phyloP scores from a whole-genome alignment of 2,888 invertebrate species.

The Meta bourneti region DNA sequence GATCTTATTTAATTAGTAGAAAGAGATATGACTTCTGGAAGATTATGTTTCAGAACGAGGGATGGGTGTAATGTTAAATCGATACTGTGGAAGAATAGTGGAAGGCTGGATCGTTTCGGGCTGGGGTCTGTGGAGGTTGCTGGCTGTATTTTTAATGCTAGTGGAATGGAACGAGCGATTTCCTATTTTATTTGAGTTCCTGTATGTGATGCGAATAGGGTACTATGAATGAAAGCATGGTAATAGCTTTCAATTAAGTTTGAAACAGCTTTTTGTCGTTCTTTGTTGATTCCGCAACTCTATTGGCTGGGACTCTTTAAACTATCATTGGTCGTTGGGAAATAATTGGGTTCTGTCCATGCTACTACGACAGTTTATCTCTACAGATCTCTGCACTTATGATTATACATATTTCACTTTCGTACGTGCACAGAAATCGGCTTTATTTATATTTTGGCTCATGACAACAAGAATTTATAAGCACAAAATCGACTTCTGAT shows the following conservation, averaged over 20 bases:
- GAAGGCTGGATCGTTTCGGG: background rate
- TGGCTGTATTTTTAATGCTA: background rate
- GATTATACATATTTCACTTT: no score
- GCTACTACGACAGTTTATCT: no score
- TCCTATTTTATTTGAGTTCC: background rate
- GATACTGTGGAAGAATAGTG: background rate
- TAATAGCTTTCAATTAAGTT: background rate
- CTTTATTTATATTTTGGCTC: no score
- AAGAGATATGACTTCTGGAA: conserved; percentile 21
- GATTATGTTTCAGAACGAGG: conserved; percentile 11
- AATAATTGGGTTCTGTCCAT: no score
- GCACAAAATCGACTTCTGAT: no score
- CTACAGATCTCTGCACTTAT: no score
- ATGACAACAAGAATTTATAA: no score
- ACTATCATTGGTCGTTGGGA: no score
- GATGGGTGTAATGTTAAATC: conserved; percentile 18
- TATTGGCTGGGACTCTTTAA: no score
- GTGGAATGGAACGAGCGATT: background rate
- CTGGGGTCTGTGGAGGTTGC: background rate
- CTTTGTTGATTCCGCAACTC: no score
- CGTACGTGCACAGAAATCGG: no score
- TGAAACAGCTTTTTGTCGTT: no score
- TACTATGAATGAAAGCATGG: background rate
- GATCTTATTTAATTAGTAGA: conserved; percentile 26
- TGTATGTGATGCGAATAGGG: background rate